These are phyloP conservation scores for Gadus macrocephalus DNA, from an alignment of 2,113 vertebrate genomes.

Conservation along the genomic window DNA sequence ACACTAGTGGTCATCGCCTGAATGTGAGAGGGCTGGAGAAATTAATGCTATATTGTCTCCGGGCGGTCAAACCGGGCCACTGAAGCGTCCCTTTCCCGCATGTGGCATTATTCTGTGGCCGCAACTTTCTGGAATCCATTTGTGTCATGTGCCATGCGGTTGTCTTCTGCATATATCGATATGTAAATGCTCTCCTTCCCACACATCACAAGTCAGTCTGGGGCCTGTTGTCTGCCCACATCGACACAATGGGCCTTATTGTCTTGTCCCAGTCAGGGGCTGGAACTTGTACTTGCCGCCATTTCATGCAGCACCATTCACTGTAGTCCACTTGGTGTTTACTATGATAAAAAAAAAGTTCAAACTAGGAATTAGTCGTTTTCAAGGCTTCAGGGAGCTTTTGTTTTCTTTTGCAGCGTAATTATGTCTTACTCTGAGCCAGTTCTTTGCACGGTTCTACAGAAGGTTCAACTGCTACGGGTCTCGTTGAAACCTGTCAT, in stretches of 20 bases:
- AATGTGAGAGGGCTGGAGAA: conserved; percentile 27
- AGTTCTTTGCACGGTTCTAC: conserved; percentile 38
- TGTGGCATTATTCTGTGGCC: conserved; percentile 23
- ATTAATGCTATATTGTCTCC: conserved; percentile 18
- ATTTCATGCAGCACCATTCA: conserved; percentile 15
- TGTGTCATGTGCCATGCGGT: conserved; percentile 37
- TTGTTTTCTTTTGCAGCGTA: background rate
- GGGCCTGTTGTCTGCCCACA: conserved; percentile 26
- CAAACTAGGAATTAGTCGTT: background rate
- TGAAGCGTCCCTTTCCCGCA: conserved; percentile 24
- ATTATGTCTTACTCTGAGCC: conserved; percentile 31
- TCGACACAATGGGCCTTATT: conserved; percentile 44
- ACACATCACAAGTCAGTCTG: conserved; percentile 35
- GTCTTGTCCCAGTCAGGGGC: conserved; percentile 39
- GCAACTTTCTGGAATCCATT: conserved; percentile 6
- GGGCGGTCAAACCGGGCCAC: background rate
- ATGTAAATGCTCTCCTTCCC: conserved; percentile 31
- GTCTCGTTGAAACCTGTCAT: conserved; percentile 40
- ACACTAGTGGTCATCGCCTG: conserved; percentile 27
- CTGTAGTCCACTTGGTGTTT: conserved; percentile 1
- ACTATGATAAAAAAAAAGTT: background rate
- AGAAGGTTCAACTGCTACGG: conserved; percentile 20
- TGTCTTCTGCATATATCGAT: conserved; percentile 42
- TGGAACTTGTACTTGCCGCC: conserved; percentile 17
- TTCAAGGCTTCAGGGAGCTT: background rate